Evolutionary conservation across 2,888 invertebrate species (phyloP).

Genomic region (Gari tellinella): DNA sequence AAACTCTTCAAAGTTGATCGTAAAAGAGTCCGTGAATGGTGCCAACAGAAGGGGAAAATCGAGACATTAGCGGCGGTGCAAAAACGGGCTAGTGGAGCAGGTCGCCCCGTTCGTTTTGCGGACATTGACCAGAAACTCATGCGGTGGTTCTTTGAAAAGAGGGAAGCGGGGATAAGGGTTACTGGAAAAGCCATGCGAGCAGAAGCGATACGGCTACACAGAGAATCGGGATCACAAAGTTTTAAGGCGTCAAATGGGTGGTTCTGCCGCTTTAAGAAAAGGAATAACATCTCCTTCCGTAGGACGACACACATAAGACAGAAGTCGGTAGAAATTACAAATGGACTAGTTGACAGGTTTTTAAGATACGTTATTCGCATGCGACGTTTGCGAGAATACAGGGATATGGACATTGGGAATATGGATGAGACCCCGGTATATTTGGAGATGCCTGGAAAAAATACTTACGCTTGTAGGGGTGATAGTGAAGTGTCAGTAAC

Average conservation of each 20-base stretch:
- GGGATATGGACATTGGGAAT: conserved; percentile 3
- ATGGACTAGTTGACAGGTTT: conserved; percentile 9
- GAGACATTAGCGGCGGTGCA: no score
- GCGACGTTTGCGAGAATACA: not conserved
- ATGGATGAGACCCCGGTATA: conserved; percentile 35
- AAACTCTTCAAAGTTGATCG: no score
- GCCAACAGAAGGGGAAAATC: no score
- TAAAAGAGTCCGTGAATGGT: no score
- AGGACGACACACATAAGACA: conserved; percentile 3
- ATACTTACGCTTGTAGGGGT: no score
- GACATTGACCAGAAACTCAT: not conserved
- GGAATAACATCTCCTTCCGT: conserved; percentile 11
- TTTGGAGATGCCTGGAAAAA: conserved; percentile 30
- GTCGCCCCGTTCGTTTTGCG: no score
- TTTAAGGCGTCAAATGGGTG: conserved; percentile 17
- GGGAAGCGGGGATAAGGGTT: conserved; percentile 9
- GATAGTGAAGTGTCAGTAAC: no score
- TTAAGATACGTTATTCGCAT: conserved; percentile 2
- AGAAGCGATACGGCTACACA: conserved; percentile 12
- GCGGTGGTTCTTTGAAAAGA: conserved; percentile 16
- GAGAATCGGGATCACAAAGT: not conserved
- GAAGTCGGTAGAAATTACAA: conserved; percentile 10
- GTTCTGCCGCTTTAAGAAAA: conserved; percentile 15
- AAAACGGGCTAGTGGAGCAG: no score
- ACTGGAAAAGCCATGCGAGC: conserved; percentile 14